Evolutionary conservation across 2,888 invertebrate species (phyloP).

Genomic region (Nemoura dubitans): DNA sequence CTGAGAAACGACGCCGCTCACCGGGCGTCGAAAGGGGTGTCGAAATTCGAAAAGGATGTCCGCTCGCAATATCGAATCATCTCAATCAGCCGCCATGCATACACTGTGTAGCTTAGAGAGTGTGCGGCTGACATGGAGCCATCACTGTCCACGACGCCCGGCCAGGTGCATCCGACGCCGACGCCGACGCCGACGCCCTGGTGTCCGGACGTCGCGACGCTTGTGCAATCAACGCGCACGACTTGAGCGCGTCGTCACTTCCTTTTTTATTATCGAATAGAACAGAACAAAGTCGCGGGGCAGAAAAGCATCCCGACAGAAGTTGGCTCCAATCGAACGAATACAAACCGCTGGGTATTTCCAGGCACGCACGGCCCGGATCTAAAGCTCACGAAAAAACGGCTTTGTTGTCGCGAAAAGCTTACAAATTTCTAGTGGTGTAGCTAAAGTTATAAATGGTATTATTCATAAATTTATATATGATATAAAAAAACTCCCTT

Average conservation of each 20-base stretch:
- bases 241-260: conserved; percentile 10
- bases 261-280: conserved; percentile 34
- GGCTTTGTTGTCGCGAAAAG: conserved; percentile 14
- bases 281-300: conserved; percentile 30
- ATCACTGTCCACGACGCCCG: not conserved
- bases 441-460: conserved; percentile 28
- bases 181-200: not conserved
- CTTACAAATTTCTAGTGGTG: conserved; percentile 22
- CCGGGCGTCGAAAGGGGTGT: no score
- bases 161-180: not conserved
- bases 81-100: conserved; percentile 20
- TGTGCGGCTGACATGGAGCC: not conserved
- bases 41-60: not conserved
- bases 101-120: not conserved
- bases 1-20: not conserved
- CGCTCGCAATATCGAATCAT: not conserved
- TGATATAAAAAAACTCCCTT: not conserved
- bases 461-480: conserved; percentile 25
- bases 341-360: conserved; percentile 14
- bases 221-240: conserved; percentile 35
- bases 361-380: conserved; percentile 13
- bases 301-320: conserved; percentile 21
- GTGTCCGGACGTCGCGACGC: not conserved
- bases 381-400: conserved; percentile 15
- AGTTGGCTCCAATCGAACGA: conserved; percentile 19